Evolutionary conservation across 2,797 vertebrate species (phyloP), one percentile per base, ranked within the genome.

Genomic region (Melanotaenia boesemani): DNA sequence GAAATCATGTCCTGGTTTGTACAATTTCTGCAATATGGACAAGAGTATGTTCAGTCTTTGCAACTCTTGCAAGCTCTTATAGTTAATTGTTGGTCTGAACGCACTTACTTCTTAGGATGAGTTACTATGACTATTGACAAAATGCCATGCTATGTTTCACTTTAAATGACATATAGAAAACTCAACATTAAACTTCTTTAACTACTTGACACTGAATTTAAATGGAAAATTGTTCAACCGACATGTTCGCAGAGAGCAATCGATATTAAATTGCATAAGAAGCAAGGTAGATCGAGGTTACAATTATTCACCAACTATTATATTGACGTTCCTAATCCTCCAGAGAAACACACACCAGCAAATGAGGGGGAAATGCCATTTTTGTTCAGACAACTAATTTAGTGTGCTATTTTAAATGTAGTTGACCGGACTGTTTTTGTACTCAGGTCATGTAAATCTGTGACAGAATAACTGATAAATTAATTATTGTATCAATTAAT

Each of bases 261-360:
- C 60, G 67, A 67, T 69, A 79, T 78, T 70, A 74, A 86, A 81
- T 61, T 85, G 74, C 77, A 67, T 71, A 57, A 68, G 73, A 59
- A 66, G 52, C 41, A 60, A 75, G 58, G 64, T 46, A 76, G 37
- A 59, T 54, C 50, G 24, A 41, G 55, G 64, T 55, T 78, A 62
- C 65, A 90, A 84, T 91, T 76, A 88, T 7, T 34, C 62, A 74
- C 56, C 46, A 83, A 81, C 64, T 69, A 61, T 48, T 63, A 72
- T 78, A 79, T 67, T 59, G 63, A 89, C 71, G 76, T 26, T 62
- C 26, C 28, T 79, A 61, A 76, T 70, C 22, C 57, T 80, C 65
- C 7, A n/a, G 73, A 68, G 65, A 48, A 68, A 61, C 72, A 32
- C 32, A 15, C 41, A 46, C n/a, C 58, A 52, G 62, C 67, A 72